These are phyloP conservation scores for Pheosia gnoma DNA, from an alignment of 2,888 invertebrate species.

Conservation along the genomic window DNA sequence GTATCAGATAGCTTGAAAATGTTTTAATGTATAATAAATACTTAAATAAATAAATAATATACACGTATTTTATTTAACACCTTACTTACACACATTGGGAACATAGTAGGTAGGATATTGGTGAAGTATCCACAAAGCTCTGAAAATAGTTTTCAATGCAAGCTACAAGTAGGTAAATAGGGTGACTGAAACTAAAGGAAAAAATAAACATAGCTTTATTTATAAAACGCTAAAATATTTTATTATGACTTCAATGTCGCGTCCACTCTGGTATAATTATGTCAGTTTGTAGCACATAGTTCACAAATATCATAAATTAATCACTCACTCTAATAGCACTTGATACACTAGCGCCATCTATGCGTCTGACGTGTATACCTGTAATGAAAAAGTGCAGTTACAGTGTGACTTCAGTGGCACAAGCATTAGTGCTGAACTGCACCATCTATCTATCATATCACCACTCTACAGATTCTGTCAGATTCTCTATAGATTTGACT, in stretches of 20 bases:
- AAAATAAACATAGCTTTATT: constrained; percentile 21
- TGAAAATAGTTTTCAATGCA: too few species aligned
- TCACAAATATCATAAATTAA: constrained; percentile 34
- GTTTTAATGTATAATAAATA: constrained; percentile 71
- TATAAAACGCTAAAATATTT: constrained; percentile 16
- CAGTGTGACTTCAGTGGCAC: neutral
- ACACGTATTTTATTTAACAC: constrained; percentile 16
- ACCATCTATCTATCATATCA: too few species aligned
- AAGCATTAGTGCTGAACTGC: too few species aligned
- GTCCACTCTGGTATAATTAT: neutral
- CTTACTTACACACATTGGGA: too few species aligned
- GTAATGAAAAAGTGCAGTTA: constrained; percentile 11
- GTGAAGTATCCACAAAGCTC: too few species aligned
- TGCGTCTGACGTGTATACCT: constrained; percentile 26
- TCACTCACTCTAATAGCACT: constrained; percentile 33
- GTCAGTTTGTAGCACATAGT: neutral
- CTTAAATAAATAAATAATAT: too few species aligned
- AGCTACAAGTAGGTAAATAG: too few species aligned
- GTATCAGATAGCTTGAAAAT: constrained; percentile 61
- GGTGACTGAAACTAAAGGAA: too few species aligned
- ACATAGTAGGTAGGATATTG: too few species aligned
- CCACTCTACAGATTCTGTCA: too few species aligned
- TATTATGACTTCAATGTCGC: constrained; percentile 26
- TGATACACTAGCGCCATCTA: constrained; percentile 37
- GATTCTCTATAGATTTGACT: too few species aligned